Percentiles rank a stretch among this genome's conserved stretches.
phyloP scores from a whole-genome alignment of 2,888 invertebrate species.

The Celastrina argiolus region DNA sequence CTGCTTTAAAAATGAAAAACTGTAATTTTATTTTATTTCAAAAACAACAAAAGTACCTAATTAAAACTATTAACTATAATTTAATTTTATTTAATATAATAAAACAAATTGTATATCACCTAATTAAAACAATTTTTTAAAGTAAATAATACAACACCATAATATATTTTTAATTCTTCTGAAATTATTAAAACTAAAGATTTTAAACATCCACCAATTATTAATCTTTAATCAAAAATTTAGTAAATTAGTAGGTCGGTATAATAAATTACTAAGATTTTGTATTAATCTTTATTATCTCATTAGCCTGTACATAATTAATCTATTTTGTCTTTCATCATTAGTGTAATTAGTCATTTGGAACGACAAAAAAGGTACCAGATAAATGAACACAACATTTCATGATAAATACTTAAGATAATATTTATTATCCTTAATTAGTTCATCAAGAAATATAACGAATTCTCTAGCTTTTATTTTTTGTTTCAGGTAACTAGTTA shows the following conservation, averaged over 20 bases:
- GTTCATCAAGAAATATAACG: neutral
- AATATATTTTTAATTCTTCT: too few relatives aligned
- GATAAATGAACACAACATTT: neutral
- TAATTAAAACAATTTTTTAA: too few relatives aligned
- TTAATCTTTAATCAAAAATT: too few relatives aligned
- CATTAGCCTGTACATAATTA: conserved; percentile 1
- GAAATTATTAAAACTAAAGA: too few relatives aligned
- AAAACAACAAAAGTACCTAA: neutral
- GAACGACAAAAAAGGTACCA: neutral
- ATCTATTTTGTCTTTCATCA: neutral
- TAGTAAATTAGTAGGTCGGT: too few relatives aligned
- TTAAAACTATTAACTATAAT: too few relatives aligned
- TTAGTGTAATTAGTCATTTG: conserved; percentile 2
- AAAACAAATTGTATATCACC: too few relatives aligned
- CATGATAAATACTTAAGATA: neutral
- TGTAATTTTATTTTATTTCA: neutral
- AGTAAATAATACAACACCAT: too few relatives aligned
- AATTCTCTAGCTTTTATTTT: conserved; percentile 24
- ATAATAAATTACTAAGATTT: neutral
- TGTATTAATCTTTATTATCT: neutral
- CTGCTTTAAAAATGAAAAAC: neutral
- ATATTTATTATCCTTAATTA: neutral
- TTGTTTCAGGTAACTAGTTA: conserved; percentile 60
- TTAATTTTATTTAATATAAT: too few relatives aligned
- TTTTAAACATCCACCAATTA: too few relatives aligned